Evolutionary conservation across 2,888 invertebrate species (phyloP).

Genomic region (Philonicus albiceps): DNA sequence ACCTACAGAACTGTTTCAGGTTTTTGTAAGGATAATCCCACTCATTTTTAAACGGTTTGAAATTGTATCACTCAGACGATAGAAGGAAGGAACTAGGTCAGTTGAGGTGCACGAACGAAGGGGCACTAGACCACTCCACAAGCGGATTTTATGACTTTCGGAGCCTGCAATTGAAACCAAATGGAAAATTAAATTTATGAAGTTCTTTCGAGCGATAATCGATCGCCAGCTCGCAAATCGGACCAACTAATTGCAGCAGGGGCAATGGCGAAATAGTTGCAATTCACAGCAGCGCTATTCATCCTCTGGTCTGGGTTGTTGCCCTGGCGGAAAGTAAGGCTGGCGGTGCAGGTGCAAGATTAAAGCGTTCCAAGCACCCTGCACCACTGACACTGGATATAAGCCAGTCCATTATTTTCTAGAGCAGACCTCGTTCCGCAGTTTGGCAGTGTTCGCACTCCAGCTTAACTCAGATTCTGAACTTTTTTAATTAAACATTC

Average conservation of each 20-base stretch:
- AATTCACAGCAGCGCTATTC: neutral
- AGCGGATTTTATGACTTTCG: slow-evolving; percentile 1
- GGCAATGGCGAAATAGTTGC: neutral
- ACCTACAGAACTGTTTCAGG: neutral
- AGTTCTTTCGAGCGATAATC: slow-evolving; percentile 25
- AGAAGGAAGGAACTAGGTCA: slow-evolving; percentile 3
- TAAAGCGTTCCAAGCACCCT: neutral
- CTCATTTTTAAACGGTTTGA: neutral
- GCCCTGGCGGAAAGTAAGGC: neutral
- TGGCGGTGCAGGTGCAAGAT: neutral
- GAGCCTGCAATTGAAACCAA: slow-evolving; percentile 9
- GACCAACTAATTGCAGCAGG: slow-evolving; percentile 8
- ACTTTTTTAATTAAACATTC: neutral
- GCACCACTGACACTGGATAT: neutral
- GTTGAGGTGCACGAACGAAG: neutral
- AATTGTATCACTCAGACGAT: neutral
- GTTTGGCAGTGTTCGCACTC: neutral
- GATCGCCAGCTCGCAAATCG: neutral
- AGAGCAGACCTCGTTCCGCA: neutral
- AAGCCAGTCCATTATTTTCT: neutral
- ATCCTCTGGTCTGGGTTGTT: neutral
- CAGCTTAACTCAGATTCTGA: neutral
- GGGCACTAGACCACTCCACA: neutral
- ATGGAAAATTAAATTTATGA: slow-evolving; percentile 34
- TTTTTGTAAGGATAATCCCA: neutral